Base-by-base conservation (phyloP, 2,113 vertebrate species). In the Sceloporus tristichus region DNA sequence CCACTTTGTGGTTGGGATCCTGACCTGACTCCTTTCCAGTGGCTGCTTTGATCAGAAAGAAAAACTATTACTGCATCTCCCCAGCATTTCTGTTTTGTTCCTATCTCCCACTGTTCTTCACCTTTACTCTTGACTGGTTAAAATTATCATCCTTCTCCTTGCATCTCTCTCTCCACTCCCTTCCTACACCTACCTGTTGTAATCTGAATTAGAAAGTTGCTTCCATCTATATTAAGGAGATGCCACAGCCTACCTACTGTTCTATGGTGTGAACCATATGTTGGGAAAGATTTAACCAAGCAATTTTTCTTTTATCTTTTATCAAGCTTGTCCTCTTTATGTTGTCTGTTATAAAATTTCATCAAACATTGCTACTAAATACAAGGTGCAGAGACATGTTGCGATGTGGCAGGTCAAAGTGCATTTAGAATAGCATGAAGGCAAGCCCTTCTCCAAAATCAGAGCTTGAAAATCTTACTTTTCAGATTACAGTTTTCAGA, bases 131-230 rank as follows among this genome's bases (percentile, higher is more conserved):
- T 38, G 62, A 85, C 23, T 42, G 1, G 11, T 34, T 62, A 85
- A 59, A 34, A n/a, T 18, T 23, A 65, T 85, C 56, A 40, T 9
- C 34, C 16, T 80, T 5, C 19, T 38, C 34, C 59, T 13, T 65
- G 38, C 73, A 25, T 19, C 14, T 19, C 25, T 9, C 16, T 40
- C 25, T 25, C 59, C 18, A 65, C 23, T 18, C 2, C 18, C 59
- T 62, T 62, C 9, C 66, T 65, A 75, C 56, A 90, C 85, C 48
- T 75, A 79, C 5, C 85, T 89, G 91, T 89, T 54, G 87, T 94
- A 90, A 91, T 90, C 82, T 92, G 80, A 83, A 94, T 82, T 7
- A 86, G 73, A 86, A 92, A 80, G 79, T 88, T 87, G 84, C 74
- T 92, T 87, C 79, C 92, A 76, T 86, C 88, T 74, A 92, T 91